Base-by-base conservation (phyloP, 2,113 vertebrate genomes). In the Peucedramus taeniatus region DNA sequence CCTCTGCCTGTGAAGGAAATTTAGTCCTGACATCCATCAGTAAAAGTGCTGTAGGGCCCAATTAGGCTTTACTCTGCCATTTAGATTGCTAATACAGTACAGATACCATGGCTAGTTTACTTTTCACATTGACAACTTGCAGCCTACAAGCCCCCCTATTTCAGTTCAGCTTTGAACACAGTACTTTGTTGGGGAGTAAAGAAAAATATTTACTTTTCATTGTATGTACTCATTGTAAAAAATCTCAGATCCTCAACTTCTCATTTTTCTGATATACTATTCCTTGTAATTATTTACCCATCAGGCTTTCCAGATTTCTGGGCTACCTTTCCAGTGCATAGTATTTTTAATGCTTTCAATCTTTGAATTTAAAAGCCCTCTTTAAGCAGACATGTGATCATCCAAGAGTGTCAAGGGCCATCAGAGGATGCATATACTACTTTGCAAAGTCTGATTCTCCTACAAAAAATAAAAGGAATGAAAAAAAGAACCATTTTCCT, bases 21-120 rank as follows among this genome's bases (percentile, higher is more conserved):
- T 88, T 83, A 90, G 51, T 80, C n/a, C 49, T 93, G 74, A 66
- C 66, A 90, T 74, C 69, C 31, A 45, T 51, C 79, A 90, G 72
- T 33, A 83, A 28, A 77, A 92, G 21, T 77, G 42, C 76, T 86
- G 68, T 65, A 83, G 56, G 60, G 68, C 39, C 39, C 85, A 94
- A 94, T 95, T 93, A 93, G 64, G 39, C 63, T 90, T 82, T 63
- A 60, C 54, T 89, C 59, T 92, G 60, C 24, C 68, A 75, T 83
- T 90, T 77, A 88, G 54, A 47, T 39, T 86, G 33, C 42, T 93
- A 86, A 77, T 77, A 39, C 24, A 21, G 21, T 59, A 68, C 39
- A 82, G 44, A 75, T 35, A 78, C n/a, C 1, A 3, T 40, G 56
- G 9, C 10, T 63, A 65, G 37, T 80, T 89, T 91, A 79, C 59